These are phyloP conservation scores for Zapus hudsonius DNA, from an alignment of 2,113 vertebrate species.

Conservation along the genomic window DNA sequence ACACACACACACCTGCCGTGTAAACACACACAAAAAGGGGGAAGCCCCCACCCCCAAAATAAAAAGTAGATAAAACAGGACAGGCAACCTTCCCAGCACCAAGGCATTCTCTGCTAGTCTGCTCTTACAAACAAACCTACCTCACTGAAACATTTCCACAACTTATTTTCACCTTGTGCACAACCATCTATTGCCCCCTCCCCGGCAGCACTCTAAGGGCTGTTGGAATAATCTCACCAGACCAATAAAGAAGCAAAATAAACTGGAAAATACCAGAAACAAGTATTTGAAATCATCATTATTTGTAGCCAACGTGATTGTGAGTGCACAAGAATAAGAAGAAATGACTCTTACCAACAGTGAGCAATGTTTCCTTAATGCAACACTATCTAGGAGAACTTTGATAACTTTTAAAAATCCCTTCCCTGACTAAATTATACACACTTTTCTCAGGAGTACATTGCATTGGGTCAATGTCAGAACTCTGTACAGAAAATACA, in stretches of 20 bases:
- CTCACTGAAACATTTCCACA: background rate
- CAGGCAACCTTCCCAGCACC: fast-evolving
- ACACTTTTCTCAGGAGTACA: background rate
- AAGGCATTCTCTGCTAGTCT: background rate
- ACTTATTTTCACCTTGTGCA: background rate
- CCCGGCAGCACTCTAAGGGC: background rate
- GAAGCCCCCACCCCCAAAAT: too few relatives aligned
- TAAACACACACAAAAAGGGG: too few relatives aligned
- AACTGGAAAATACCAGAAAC: background rate
- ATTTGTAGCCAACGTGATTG: background rate
- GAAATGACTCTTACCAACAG: background rate
- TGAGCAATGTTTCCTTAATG: background rate
- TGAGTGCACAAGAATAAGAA: background rate
- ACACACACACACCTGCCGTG: too few relatives aligned
- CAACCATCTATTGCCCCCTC: too few relatives aligned
- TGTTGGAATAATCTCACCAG: background rate
- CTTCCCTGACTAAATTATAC: background rate
- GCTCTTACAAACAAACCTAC: background rate
- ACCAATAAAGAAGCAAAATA: background rate
- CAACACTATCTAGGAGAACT: background rate
- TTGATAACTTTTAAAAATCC: background rate
- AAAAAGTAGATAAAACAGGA: background rate
- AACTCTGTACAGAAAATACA: background rate
- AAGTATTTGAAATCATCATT: background rate
- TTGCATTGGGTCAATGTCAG: background rate